Conservation (phyloP, 2,113 vertebrate genomes). For the Merops nubicus region DNA sequence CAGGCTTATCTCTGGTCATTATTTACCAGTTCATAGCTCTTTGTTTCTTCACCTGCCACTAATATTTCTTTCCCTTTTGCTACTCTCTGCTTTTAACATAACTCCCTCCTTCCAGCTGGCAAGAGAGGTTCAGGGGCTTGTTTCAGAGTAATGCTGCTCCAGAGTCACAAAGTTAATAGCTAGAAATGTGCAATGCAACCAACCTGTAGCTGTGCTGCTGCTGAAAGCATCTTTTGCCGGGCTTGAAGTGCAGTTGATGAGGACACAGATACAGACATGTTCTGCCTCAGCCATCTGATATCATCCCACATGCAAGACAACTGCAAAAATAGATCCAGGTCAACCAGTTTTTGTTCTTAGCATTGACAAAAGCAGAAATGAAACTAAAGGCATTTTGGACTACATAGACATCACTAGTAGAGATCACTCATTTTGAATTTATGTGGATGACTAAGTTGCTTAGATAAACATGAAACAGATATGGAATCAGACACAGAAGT, state of each 20-base stretch:
- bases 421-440: background rate
- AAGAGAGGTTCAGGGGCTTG: background rate
- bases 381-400: background rate
- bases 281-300: slow-evolving; percentile 94
- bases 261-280: slow-evolving; percentile 87
- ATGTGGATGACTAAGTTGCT: background rate
- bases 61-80: background rate
- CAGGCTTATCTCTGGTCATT: background rate
- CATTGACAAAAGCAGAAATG: background rate
- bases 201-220: slow-evolving; percentile 93
- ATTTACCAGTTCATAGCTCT: background rate
- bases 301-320: slow-evolving; percentile 99
- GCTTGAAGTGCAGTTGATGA: slow-evolving; percentile 92
- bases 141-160: background rate
- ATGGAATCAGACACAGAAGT: background rate
- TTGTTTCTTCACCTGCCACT: background rate
- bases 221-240: slow-evolving; percentile 94
- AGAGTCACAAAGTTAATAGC: background rate
- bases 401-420: background rate
- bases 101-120: background rate
- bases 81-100: background rate
- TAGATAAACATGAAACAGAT: background rate
- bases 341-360: background rate
- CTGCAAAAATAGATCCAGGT: slow-evolving; percentile 76
- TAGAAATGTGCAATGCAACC: background rate